Evolutionary conservation across 2,888 invertebrate species (phyloP), one percentile per base, ranked within the genome.

Genomic region (Smittia sp.): DNA sequence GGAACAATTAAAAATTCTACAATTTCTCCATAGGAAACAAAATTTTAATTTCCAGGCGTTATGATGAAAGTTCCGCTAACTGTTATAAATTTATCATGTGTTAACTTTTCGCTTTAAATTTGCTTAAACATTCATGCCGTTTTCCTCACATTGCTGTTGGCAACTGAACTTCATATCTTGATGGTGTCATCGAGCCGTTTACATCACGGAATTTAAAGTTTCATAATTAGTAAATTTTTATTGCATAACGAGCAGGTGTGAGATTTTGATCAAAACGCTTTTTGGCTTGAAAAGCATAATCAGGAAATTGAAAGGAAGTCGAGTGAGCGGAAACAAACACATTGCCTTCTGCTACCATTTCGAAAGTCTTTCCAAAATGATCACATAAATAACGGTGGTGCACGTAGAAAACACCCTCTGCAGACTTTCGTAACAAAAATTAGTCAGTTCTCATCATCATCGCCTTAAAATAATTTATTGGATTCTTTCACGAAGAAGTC

Each of bases 241-340:
- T 18, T 46, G 18, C 52, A 46, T n/a, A 46, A 13, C n/a, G n/a
- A 46, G 18, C 52, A 46, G 18, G 39, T 7, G 7, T 39, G 13
- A 39, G 13, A n/a, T n/a, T n/a, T n/a, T n/a, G n/a, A 32, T 32
- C 9, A 1, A 18, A n/a, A 7, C 58, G 22, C 18, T 58, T 20
- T 58, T 9, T 2, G 15, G 58, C 58, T 58, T 58, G 22, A 58
- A 58, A 22, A 20, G 15, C 18, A 22, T 20, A 67, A 67, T 41
- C 38, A 67, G 67, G 67, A 67, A 67, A 67, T 67, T 22, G 46
- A 67, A 41, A 18, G 67, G 67, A 67, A 67, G 41, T 67, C 41
- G 41, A 67, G 9, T 32, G 32, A 32, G 32, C 32, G 32, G 32
- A 32, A 32, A 67, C 41, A 67, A 67, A 46, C 67, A 67, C 39